Evolutionary conservation across 2,888 invertebrate species (phyloP), one percentile per base, ranked within the genome.

Genomic region (Lutraria lutraria): DNA sequence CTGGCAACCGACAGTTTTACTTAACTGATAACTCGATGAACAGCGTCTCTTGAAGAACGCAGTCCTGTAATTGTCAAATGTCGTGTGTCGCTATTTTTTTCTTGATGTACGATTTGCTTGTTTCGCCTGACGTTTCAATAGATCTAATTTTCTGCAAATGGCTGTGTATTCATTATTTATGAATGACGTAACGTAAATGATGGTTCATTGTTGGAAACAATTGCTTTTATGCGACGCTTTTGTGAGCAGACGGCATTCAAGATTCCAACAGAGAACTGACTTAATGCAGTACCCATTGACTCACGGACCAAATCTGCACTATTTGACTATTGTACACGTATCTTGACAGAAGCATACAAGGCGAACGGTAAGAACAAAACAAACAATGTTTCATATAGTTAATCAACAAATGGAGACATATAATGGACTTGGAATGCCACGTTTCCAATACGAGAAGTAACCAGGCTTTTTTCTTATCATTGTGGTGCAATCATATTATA

Each of bases 71-170:
- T 76, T 76, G 76, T 76, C 76, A 76, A 76, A 34, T 76, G 76
- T 34, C 76, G 76, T 76, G 76, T 31, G 76, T 76, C 76, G 76
- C 76, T 15, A 76, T 76, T 76, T 76, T 68, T 76, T 76, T 31
- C 76, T 31, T 76, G 76, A 76, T 76, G 76, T 76, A 76, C 76
- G 25, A 76, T 76, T 76, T 76, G 76, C 76, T 76, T 25, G 76
- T 76, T 76, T 34, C 34, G 34, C 76, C 34, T 76, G 76, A 76
- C 76, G 76, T 76, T 76, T 31, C 34, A 76, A 76, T 76, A 31
- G 76, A 76, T 76, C 76, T 76, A 76, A 76, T 76, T 34, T 76
- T 76, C 76, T 76, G 76, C 76, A 76, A 76, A 76, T 76, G 34
- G 76, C 34, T 76, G 31, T 76, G 29, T 76, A 76, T 76, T 34